Evolutionary conservation across 2,888 invertebrate species (phyloP).

Genomic region (Laothoe populi): DNA sequence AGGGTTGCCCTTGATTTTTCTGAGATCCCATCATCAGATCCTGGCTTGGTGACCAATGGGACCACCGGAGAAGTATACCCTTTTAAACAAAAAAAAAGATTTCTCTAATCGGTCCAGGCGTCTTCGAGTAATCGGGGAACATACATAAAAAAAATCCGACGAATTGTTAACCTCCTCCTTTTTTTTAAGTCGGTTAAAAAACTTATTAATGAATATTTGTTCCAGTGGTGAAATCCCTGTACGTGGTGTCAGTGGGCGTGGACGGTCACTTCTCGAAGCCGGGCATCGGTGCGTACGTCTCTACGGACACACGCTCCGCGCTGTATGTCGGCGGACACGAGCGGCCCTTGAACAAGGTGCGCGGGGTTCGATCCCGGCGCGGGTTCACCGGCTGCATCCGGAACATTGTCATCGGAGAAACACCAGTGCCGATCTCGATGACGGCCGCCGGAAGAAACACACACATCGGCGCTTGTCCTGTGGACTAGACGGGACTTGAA

Average conservation of each 20-base stretch:
- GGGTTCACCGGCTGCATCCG: constrained; percentile 93
- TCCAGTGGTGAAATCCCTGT: constrained; percentile 94
- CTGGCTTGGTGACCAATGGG: too few relatives aligned
- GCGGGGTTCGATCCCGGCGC: constrained; percentile 88
- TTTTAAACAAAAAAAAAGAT: too few relatives aligned
- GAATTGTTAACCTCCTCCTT: too few relatives aligned
- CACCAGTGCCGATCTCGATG: constrained; percentile 59
- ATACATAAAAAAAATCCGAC: too few relatives aligned
- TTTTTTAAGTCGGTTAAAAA: too few relatives aligned
- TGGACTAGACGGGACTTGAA: constrained; percentile 79
- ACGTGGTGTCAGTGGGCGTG: constrained; percentile 94
- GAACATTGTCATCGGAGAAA: constrained; percentile 86
- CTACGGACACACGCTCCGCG: constrained; percentile 93
- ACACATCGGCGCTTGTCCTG: constrained; percentile 91
- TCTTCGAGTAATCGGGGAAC: too few relatives aligned
- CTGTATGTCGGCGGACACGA: constrained; percentile 96
- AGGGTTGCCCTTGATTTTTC: too few relatives aligned
- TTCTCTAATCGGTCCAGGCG: too few relatives aligned
- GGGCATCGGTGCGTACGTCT: constrained; percentile 88
- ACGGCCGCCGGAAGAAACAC: constrained; percentile 89
- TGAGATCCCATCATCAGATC: too few relatives aligned
- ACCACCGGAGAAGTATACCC: too few relatives aligned
- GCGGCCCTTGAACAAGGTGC: constrained; percentile 57
- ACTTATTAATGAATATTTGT: background rate
- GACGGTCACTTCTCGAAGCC: constrained; percentile 91